Conservation (phyloP, 2,113 vertebrate genomes). For the Piliocolobus tephrosceles region DNA sequence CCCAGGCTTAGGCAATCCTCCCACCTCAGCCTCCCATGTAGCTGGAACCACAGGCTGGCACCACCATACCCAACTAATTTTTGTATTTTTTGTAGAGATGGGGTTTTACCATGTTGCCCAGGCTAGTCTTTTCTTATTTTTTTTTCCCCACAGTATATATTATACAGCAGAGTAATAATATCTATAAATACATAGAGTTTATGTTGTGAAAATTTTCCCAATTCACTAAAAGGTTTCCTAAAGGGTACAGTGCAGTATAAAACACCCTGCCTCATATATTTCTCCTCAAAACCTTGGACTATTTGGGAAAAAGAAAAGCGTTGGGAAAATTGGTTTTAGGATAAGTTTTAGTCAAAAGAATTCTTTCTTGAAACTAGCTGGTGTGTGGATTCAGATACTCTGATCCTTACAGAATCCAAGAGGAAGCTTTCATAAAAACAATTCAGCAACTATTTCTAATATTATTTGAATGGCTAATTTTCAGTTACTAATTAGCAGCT, state of each 20-base stretch:
- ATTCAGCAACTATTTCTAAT: neutral
- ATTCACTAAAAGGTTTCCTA: neutral
- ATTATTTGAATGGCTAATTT: neutral
- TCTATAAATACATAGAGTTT: neutral
- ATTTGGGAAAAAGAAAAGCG: neutral
- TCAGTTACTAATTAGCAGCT: neutral
- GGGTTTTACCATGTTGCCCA: too few species aligned
- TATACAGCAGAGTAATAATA: neutral
- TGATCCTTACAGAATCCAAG: neutral
- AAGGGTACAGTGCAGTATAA: neutral
- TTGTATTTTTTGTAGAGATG: too few species aligned
- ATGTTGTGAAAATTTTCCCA: neutral
- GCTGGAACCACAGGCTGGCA: too few species aligned
- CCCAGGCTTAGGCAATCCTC: too few species aligned
- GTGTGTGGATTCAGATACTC: neutral
- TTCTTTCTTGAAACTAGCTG: neutral
- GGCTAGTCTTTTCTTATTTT: neutral
- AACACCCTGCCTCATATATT: neutral
- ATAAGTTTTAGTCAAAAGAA: conserved; percentile 19
- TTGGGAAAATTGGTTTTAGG: neutral
- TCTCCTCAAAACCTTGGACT: neutral
- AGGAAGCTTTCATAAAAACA: neutral
- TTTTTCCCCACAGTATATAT: neutral
- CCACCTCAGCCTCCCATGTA: too few species aligned
- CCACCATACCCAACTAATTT: too few species aligned